A percentile compares a stretch with the other conserved stretches of the same genome.
Conservation (phyloP, 37 sponge, comb jelly and placozoan genomes). For the Agelas oroides region DNA sequence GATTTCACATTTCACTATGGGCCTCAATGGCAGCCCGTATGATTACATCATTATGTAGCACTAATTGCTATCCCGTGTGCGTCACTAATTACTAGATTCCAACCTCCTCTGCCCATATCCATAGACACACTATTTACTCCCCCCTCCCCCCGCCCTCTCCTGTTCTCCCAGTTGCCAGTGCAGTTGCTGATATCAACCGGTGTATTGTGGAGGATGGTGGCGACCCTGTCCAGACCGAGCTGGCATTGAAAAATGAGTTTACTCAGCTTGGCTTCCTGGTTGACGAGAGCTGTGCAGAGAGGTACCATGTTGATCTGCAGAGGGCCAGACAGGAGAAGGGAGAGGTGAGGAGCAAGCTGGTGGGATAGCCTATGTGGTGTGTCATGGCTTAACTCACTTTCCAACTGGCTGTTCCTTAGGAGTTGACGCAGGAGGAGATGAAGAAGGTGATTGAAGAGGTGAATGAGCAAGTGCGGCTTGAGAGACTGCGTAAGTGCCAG, state of each 20-base stretch:
- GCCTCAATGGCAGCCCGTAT: too few species aligned
- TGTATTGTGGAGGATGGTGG: slow-evolving; percentile 1
- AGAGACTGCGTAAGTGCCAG: slow-evolving; percentile 59
- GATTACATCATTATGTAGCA: too few species aligned
- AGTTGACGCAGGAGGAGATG: slow-evolving; percentile 76
- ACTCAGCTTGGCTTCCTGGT: slow-evolving; percentile 41
- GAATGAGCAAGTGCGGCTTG: slow-evolving; percentile 70
- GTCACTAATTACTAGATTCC: too few species aligned
- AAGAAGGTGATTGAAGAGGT: slow-evolving; percentile 61
- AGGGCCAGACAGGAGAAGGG: slow-evolving; percentile 54
- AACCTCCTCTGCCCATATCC: too few species aligned
- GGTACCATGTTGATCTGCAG: slow-evolving; percentile 67
- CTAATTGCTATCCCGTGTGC: too few species aligned
- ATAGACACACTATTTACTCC: slow-evolving; percentile 2
- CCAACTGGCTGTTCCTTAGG: slow-evolving; percentile 14
- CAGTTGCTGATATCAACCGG: slow-evolving; percentile 25
- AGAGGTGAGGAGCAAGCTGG: slow-evolving; percentile 17
- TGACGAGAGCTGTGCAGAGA: slow-evolving; percentile 36
- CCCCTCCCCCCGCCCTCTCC: too few species aligned
- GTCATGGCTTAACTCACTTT: too few species aligned
- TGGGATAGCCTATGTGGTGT: not conserved
- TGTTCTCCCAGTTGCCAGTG: slow-evolving; percentile 29
- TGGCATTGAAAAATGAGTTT: slow-evolving; percentile 40
- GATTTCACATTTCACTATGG: too few species aligned
- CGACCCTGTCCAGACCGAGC: slow-evolving; percentile 34